phyloP scores from a whole-genome alignment of 2,113 vertebrate genomes.

The Apistogramma diplotaenia region DNA sequence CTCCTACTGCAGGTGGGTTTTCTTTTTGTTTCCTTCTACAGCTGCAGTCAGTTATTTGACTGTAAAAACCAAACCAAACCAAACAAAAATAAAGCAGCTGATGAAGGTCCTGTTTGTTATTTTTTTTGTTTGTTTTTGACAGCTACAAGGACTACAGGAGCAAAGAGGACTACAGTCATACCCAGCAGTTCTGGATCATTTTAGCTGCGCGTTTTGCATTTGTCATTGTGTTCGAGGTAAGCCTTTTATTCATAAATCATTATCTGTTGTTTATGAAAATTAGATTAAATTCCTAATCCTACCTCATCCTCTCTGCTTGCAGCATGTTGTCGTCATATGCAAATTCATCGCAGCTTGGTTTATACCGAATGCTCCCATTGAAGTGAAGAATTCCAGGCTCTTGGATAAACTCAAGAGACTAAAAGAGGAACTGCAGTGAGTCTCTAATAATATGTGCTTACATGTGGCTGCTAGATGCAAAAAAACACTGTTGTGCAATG shows the following conservation, averaged over 20 bases:
- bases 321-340: slow-evolving; percentile 90
- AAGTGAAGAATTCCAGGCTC: slow-evolving; percentile 85
- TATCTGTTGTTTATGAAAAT: not conserved
- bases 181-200: slow-evolving; percentile 87
- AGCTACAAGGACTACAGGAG: slow-evolving; percentile 92
- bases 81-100: not conserved
- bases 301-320: slow-evolving; percentile 29
- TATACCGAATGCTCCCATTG: slow-evolving; percentile 82
- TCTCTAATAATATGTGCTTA: not conserved
- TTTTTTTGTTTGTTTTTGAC: slow-evolving; percentile 2
- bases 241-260: not conserved
- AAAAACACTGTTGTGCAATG: not conserved
- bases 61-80: not conserved
- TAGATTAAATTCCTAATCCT: not conserved
- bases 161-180: slow-evolving; percentile 76
- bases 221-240: slow-evolving; percentile 92
- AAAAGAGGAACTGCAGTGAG: slow-evolving; percentile 72
- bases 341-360: slow-evolving; percentile 92
- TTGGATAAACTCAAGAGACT: slow-evolving; percentile 73
- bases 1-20: slow-evolving; percentile 85
- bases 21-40: not conserved
- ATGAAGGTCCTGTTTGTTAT: not conserved
- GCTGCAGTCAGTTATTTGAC: not conserved
- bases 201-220: slow-evolving; percentile 89
- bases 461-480: not conserved